Base-by-base conservation (phyloP, 1,140 invertebrate genomes). In the Rhagoletis zephyria region DNA sequence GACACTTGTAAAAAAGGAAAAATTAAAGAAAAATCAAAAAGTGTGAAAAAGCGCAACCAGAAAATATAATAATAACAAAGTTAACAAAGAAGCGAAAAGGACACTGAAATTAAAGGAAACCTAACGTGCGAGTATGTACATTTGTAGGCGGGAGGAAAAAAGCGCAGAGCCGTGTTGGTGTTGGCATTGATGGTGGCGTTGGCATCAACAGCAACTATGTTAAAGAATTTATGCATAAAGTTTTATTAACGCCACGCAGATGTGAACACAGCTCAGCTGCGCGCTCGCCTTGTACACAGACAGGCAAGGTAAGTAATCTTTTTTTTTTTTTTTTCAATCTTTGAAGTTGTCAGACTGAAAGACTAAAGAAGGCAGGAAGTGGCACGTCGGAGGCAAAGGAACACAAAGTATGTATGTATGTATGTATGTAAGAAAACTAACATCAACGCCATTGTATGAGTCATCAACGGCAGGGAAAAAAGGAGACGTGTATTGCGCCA, bases 201-300 rank as follows among this genome's bases (percentile, higher is more conserved):
- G 30, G 30, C 30, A 30, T 30, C 30, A 30, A 56, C 48, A n/a
- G 45, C 10, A 30, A 6, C 45, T 81, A 9, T 30, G 48, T 42
- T 6, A 81, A 81, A 81, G 48, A 81, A 81, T 81, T 81, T 81
- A 81, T 81, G 74, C 45, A 51, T 81, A 81, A 81, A 81, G 74
- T 81, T 81, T 56, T 12, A 81, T 81, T 81, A 81, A 81, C 45
- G 48, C 74, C n/a, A 16, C 45, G 56, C 45, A 81, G 74, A 6
- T 81, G 74, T 81, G 67, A n/a, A 14, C 61, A 63, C 51, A 56
- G 51, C 51, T 56, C 30, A 30, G 30, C 30, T 30, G 30, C 30
- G 51, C 51, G 51, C 61, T 16, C 45, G 2, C 74, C 30, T 30
- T 30, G 30, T 63, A 4, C n/a, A 63, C 12, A 63, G 30, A 30